A percentile compares a stretch with the other conserved stretches of the same genome.
Evolutionary conservation across 2,888 invertebrate genomes (phyloP).

Genomic region (Chromoteleia sp.): DNA sequence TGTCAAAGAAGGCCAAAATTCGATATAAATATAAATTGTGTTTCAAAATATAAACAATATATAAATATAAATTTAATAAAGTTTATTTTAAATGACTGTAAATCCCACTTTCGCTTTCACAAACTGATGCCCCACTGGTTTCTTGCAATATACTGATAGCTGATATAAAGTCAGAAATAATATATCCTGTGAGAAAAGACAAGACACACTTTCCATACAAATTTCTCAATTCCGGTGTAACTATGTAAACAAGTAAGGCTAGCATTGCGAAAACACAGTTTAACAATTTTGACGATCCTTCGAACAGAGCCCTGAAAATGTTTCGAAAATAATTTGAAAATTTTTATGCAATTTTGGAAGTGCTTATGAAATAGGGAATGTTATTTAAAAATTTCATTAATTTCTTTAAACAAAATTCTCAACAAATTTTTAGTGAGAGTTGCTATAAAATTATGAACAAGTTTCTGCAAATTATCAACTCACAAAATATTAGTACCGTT

Average conservation of each 20-base stretch:
- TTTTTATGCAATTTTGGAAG: too few relatives aligned
- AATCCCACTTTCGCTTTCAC: not conserved
- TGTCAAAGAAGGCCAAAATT: too few relatives aligned
- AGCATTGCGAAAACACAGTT: not conserved
- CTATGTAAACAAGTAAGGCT: not conserved
- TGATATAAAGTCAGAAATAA: slow-evolving; percentile 8
- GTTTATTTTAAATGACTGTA: too few relatives aligned
- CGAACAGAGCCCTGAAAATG: not conserved
- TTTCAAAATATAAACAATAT: not conserved
- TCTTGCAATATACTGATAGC: not conserved
- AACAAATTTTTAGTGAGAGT: not conserved
- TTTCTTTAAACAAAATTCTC: too few relatives aligned
- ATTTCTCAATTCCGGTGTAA: slow-evolving; percentile 4
- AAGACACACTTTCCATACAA: slow-evolving; percentile 9
- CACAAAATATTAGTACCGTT: not conserved
- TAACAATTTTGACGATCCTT: slow-evolving; percentile 12
- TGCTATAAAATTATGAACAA: not conserved
- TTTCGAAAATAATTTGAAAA: slow-evolving; percentile 8
- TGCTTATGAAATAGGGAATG: too few relatives aligned
- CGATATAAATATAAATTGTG: too few relatives aligned
- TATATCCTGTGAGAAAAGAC: not conserved
- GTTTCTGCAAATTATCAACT: slow-evolving; percentile 1
- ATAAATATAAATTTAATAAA: too few relatives aligned
- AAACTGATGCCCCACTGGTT: not conserved
- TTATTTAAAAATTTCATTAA: too few relatives aligned